Conservation (phyloP, 2,797 vertebrate genomes). For the Rousettus madagascariensis region DNA sequence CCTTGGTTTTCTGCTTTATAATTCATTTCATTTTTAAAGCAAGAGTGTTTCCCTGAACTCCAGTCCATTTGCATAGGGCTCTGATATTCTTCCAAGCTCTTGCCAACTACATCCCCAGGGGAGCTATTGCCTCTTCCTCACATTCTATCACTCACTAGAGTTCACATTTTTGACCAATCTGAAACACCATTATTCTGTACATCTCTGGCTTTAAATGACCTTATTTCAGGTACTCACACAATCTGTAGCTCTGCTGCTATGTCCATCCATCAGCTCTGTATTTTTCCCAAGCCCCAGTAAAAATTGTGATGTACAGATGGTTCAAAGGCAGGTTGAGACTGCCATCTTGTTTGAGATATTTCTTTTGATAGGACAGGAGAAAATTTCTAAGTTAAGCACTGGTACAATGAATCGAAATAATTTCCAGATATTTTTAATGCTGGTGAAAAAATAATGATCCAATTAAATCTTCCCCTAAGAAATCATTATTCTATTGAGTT, state of each 20-base stretch:
- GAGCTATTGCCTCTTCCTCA: background rate
- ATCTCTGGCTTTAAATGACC: background rate
- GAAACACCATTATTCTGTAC: background rate
- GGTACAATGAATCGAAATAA: background rate
- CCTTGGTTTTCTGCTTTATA: background rate
- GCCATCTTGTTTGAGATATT: conserved; percentile 32
- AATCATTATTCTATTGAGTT: conserved; percentile 78
- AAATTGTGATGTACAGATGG: conserved; percentile 25
- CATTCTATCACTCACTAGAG: background rate
- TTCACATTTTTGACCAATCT: background rate
- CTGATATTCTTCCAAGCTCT: background rate
- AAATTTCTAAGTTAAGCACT: conserved; percentile 56
- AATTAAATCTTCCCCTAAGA: conserved; percentile 71
- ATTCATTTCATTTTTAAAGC: background rate
- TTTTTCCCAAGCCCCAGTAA: background rate
- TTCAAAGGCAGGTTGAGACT: conserved; percentile 23
- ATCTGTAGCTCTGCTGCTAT: background rate
- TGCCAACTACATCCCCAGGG: background rate
- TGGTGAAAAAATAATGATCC: conserved; percentile 59
- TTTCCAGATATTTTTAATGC: conserved; percentile 74
- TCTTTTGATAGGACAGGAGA: conserved; percentile 35
- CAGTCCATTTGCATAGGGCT: background rate
- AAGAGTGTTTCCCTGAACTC: background rate
- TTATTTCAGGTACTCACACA: conserved; percentile 35
- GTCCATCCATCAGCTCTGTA: background rate